Evolutionary conservation across 1,140 invertebrate genomes (phyloP).

Genomic region (Brachionus paranguensis): DNA sequence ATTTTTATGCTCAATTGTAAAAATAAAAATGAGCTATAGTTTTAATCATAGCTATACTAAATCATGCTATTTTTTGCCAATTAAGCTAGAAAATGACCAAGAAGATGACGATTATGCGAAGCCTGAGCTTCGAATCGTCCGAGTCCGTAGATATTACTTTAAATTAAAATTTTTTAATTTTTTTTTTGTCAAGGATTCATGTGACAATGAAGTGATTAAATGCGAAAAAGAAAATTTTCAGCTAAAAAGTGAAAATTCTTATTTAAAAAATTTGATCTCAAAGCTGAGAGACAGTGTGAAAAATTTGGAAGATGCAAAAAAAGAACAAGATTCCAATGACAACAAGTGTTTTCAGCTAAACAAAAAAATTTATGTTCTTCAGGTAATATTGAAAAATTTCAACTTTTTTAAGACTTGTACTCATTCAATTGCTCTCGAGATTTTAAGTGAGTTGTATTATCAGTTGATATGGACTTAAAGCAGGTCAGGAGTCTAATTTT

Average conservation of each 20-base stretch:
- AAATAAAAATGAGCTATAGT: conserved; percentile 14
- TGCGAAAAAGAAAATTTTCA: conserved; percentile 1
- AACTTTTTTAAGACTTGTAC: background rate
- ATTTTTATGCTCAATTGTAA: background rate
- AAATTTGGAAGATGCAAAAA: background rate
- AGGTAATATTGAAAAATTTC: background rate
- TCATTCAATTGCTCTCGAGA: background rate
- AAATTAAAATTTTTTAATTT: background rate
- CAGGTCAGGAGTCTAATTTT: background rate
- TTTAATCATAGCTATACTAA: background rate
- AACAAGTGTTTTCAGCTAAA: conserved; percentile 19
- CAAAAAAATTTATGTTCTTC: conserved; percentile 11
- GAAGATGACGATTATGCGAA: background rate
- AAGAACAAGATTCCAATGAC: background rate
- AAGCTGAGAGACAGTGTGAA: background rate
- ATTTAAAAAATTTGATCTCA: background rate
- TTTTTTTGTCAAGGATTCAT: background rate
- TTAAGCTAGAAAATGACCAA: background rate
- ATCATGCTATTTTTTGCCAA: background rate
- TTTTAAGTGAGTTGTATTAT: background rate
- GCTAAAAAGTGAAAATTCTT: background rate
- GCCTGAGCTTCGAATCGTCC: background rate
- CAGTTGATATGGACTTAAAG: background rate
- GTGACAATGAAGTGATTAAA: background rate
- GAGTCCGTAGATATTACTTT: background rate